Percentiles rank a stretch among this genome's conserved stretches.
Conservation (phyloP, 2,113 vertebrate genomes). For the Ictidomys tridecemlineatus region DNA sequence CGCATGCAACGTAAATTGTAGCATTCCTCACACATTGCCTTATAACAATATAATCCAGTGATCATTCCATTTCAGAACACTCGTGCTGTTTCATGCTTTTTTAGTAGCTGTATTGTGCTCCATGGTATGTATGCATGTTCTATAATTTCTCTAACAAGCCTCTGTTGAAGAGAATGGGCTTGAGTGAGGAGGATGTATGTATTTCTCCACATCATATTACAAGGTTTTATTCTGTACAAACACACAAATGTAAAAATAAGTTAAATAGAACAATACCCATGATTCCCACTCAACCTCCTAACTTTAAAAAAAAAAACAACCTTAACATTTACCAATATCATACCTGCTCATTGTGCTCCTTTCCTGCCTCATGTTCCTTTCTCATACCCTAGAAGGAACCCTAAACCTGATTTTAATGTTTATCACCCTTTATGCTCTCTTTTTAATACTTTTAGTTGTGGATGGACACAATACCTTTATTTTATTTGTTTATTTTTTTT, state of each 20-base stretch:
- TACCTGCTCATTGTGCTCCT: neutral
- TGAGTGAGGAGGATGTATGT: neutral
- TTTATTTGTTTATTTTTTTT: too few species aligned
- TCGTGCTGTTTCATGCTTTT: neutral
- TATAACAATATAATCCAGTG: neutral
- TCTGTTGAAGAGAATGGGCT: neutral
- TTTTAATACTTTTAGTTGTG: too few species aligned
- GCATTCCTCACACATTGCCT: neutral
- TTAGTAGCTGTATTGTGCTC: neutral
- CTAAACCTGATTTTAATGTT: conserved; percentile 1
- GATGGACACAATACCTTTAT: too few species aligned
- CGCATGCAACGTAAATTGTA: neutral
- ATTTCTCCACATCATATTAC: neutral
- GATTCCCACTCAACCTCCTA: neutral
- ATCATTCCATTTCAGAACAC: conserved; percentile 10
- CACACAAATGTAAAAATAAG: neutral
- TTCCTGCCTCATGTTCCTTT: neutral
- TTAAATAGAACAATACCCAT: neutral
- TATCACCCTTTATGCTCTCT: neutral
- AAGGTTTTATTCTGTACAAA: conserved; percentile 24
- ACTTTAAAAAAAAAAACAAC: neutral
- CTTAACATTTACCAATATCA: neutral
- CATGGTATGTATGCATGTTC: neutral
- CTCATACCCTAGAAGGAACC: neutral
- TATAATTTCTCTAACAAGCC: neutral